A percentile compares a stretch with the other conserved stretches of the same genome.
Conservation (phyloP, 2,888 invertebrate species). For the Chaetoderma sp. region DNA sequence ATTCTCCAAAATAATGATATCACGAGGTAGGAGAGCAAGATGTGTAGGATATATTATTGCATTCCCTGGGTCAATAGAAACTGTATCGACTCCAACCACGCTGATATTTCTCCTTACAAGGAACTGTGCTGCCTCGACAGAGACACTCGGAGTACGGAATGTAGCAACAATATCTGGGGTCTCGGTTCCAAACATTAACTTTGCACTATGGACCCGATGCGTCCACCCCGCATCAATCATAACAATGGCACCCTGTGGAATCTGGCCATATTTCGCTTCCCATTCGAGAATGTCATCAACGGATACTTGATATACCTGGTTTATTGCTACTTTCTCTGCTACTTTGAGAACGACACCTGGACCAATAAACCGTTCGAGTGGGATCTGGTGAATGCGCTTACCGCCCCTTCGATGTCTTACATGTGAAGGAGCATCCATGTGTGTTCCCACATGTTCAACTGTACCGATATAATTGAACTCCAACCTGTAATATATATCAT, state of each 20-base stretch:
- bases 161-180: background rate
- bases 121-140: background rate
- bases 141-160: background rate
- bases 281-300: background rate
- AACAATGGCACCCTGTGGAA: background rate
- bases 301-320: background rate
- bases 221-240: background rate
- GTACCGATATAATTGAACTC: too few relatives aligned
- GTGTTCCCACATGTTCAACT: constrained; percentile 3
- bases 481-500: too few relatives aligned
- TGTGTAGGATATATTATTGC: background rate
- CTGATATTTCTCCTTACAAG: background rate
- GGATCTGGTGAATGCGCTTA: background rate
- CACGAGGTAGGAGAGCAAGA: background rate
- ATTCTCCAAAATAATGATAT: background rate
- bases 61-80: background rate
- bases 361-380: background rate
- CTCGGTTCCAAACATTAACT: background rate
- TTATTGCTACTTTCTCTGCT: background rate
- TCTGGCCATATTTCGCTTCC: background rate
- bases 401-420: background rate
- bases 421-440: constrained; percentile 1
- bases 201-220: background rate
- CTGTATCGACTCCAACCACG: background rate
- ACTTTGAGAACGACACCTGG: constrained; percentile 1